Base-by-base conservation (phyloP, 2,113 vertebrate genomes). In the Coturnix japonica region DNA sequence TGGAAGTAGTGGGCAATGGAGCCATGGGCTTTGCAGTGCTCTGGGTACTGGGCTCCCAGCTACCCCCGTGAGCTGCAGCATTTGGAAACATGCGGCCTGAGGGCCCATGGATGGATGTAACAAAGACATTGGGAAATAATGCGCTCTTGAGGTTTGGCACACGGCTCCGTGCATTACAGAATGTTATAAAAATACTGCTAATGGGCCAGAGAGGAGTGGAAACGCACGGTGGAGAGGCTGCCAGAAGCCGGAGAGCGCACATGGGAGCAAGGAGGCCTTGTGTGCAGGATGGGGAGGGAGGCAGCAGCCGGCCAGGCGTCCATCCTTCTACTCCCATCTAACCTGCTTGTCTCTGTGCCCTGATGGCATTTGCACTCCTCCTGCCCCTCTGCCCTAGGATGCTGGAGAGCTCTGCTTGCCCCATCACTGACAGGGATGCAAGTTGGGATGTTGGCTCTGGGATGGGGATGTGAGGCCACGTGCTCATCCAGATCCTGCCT, bases 181-280 rank as follows among this genome's bases (percentile, higher is more conserved):
- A 95, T 89, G 94, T 93, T 96, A 96, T 96, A 96, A 95, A 96
- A 96, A 96, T 96, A 94, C 89, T 96, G 85, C 89, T 95, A 96
- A 96, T 96, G 89, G 95, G 95, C 96, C 96, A 94, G 94, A 92
- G 96, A 95, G 92, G 95, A 94, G 95, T 93, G 87, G 96, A 93
- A 96, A 87, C 18, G 89, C 84, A 0, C 81, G 7, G 85, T 13
- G 1, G 92, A 94, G 74, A 94, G 90, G 87, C 94, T 96, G 95
- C 92, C 95, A 96, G 95, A 81, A 95, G 95, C 92, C 1, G 0
- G 81, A 80, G 95, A 89, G 79, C 0, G 91, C 89, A 80, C 81
- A 92, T 89, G 95, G 80, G 87, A 93, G 76, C 0, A 0, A 37
- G 84, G 89, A 94, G 94, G 91, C 95, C 94, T 95, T 79, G 84